phyloP scores from a whole-genome alignment of 2,888 invertebrate species.

The Sympetrum striolatum region DNA sequence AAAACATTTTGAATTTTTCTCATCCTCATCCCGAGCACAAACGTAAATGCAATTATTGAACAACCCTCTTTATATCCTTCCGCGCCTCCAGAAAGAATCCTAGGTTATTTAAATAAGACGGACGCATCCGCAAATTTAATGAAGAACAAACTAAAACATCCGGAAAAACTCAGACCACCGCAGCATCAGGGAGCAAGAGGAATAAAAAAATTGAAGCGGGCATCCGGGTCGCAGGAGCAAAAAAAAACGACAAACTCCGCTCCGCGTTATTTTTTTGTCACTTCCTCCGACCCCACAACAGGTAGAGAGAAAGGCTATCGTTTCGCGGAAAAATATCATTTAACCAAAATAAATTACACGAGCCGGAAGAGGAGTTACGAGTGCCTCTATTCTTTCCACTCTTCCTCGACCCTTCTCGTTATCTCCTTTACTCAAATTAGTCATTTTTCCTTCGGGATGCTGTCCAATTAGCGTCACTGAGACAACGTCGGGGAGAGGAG shows the following conservation, averaged over 20 bases:
- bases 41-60: too few species aligned
- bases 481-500: background rate
- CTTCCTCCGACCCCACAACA: background rate
- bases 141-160: background rate
- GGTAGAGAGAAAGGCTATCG: background rate
- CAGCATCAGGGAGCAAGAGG: background rate
- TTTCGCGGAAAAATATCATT: background rate
- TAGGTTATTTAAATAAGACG: too few species aligned
- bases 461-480: constrained; percentile 32
- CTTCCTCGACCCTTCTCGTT: background rate
- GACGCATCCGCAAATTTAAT: background rate
- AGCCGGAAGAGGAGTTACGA: background rate
- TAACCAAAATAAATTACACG: constrained; percentile 15
- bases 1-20: too few species aligned
- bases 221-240: background rate
- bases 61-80: too few species aligned
- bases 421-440: constrained; percentile 26
- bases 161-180: background rate
- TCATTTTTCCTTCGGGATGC: constrained; percentile 22
- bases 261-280: background rate
- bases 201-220: background rate
- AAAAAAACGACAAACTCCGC: background rate
- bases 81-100: too few species aligned
- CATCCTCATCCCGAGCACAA: too few species aligned
- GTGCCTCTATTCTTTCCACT: background rate